Percentiles rank a stretch among this genome's conserved stretches.
These are phyloP conservation scores for Atopsyche davidsoni DNA, from an alignment of 1,140 invertebrate genomes.

Conservation along the genomic window DNA sequence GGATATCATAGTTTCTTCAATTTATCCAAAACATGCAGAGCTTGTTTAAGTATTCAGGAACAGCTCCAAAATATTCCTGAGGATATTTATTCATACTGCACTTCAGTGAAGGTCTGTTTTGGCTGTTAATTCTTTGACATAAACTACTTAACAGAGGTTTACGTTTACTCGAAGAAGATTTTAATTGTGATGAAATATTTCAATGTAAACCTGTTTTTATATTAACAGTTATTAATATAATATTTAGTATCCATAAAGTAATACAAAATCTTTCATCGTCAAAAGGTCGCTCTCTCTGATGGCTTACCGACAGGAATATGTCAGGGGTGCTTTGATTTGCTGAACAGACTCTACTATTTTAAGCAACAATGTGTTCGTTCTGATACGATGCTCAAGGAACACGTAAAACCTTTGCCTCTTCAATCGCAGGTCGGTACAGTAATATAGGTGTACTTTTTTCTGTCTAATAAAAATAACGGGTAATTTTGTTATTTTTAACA, in stretches of 20 bases:
- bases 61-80: slow-evolving; percentile 13
- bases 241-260: neutral
- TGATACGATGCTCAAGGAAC: slow-evolving; percentile 18
- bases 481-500: too few species aligned
- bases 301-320: slow-evolving; percentile 22
- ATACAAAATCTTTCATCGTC: neutral
- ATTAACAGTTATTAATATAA: neutral
- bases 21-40: slow-evolving; percentile 20
- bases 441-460: slow-evolving; percentile 6
- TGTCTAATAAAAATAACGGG: too few species aligned
- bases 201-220: neutral
- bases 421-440: slow-evolving; percentile 1
- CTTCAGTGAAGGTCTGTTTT: slow-evolving; percentile 12
- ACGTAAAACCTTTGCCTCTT: slow-evolving; percentile 15
- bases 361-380: slow-evolving; percentile 27
- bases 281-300: slow-evolving; percentile 19
- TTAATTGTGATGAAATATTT: neutral
- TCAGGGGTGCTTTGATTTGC: slow-evolving; percentile 20
- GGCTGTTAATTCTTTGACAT: neutral
- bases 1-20: slow-evolving; percentile 18
- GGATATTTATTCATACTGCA: slow-evolving; percentile 24
- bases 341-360: slow-evolving; percentile 26
- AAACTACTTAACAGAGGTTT: neutral
- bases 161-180: neutral
- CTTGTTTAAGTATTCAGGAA: slow-evolving; percentile 17